Conservation (phyloP, 2,797 vertebrate genomes). For the Alcedo atthis region DNA sequence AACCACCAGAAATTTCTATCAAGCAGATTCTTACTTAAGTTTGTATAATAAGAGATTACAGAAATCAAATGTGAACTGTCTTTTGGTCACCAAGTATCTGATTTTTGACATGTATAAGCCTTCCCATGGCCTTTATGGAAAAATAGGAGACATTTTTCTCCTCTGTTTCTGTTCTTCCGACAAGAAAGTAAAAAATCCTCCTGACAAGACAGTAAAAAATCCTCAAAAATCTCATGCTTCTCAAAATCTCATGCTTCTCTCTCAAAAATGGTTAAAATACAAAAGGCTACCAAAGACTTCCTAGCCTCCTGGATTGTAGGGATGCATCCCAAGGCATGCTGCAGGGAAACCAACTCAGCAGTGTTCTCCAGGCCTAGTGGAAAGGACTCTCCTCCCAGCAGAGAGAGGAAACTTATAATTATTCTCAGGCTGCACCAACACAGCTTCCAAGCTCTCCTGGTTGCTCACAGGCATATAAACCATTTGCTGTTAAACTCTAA, state of each 20-base stretch:
- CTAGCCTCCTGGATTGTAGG: not conserved
- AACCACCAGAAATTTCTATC: constrained; percentile 24
- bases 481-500: not conserved
- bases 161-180: not conserved
- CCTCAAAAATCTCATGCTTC: not conserved
- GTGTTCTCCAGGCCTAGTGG: not conserved
- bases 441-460: not conserved
- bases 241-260: not conserved
- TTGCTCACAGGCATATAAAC: not conserved
- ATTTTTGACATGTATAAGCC: not conserved
- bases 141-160: not conserved
- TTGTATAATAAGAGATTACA: not conserved
- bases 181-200: not conserved
- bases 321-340: not conserved
- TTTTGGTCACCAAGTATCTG: not conserved
- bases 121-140: not conserved
- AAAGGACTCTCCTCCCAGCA: not conserved
- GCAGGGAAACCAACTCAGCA: not conserved
- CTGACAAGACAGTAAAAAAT: not conserved
- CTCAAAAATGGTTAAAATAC: not conserved
- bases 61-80: constrained; percentile 13
- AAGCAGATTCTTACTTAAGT: not conserved
- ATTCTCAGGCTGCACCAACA: not conserved
- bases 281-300: not conserved
- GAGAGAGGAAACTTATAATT: not conserved